Base-by-base conservation (phyloP, 1,140 invertebrate species). In the Bradynema listronoti region DNA sequence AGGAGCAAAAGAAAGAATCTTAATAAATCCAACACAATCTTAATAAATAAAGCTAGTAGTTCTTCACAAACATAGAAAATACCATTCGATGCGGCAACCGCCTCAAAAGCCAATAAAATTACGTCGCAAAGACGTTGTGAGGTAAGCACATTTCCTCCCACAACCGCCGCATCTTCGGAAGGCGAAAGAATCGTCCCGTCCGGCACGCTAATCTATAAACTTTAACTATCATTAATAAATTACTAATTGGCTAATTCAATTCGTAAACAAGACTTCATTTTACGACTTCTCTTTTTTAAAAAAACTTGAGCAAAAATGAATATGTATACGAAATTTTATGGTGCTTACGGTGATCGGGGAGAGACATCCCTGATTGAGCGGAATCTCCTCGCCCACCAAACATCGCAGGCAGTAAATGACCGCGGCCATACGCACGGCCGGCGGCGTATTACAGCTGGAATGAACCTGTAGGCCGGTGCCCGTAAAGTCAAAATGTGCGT, bases 401-500 rank as follows among this genome's bases (percentile, higher is more conserved):
- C 90, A 95, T 30, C 95, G 84, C n/a, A 99, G 80, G 75, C 91
- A 96, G 80, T 99, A 99, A 73, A 98, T 98, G 25, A 99, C 81
- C 0, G 92, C 93, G 0, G 93, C 96, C 32, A 94, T 81, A 4
- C 91, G 93, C 52, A 99, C 90, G 0, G 95, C 93, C 61, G 87
- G 83, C 9, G 94, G 94, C 9, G 94, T 89, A 83, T 99, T 99
- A 69, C 89, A 87, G 78, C 96, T 98, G 6, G 91, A 91, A 87
- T 88, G 90, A 2, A 96, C 90, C 82, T 96, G 87, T 62, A 58
- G 16, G 22, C 68, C 64, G 19, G 70, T 70, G 7, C 60, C 71
- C 41, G 66, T 79, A 76, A 98, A 98, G 81, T 97, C 91, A 89
- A 94, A 9, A 88, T 66, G 0, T 0, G 91, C 91, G 62, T 85